Evolutionary conservation across 2,888 invertebrate species (phyloP), one percentile per base, ranked within the genome.

Genomic region (Zygaena filipendulae): DNA sequence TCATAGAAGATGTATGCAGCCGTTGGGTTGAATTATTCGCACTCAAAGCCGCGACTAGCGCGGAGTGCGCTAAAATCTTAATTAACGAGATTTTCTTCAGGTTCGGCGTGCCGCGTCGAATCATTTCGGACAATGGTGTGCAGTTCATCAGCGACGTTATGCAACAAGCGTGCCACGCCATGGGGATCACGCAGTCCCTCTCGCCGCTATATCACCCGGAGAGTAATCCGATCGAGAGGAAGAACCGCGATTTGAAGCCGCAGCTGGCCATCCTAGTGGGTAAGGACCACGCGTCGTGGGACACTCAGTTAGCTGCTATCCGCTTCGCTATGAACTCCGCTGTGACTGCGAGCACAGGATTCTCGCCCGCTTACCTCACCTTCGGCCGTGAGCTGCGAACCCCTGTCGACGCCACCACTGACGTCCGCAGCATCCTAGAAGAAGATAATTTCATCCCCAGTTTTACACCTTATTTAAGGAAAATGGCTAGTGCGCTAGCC

Each of bases 111-210:
- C 57, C 58, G 0, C 18, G 58, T 0, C 32, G 47, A n/a, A 26
- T 66, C 1, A 45, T 56, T 0, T 45, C 45, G 10, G 59, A 67
- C 30, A 64, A 62, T 28, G 62, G 8, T 0, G 54, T 5, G 18
- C 41, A 14, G 9, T 42, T 40, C 10, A 13, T 40, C 2, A 35
- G 30, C 50, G 38, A 29, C 3, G 25, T 38, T 1, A 40, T 40
- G 43, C 40, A 43, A 12, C 40, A 40, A 23, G 18, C 13, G 1
- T 37, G 36, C 14, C 30, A 32, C 19, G 13, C 13, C 3, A 13
- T 42, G 11, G 32, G 33, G 1, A 35, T 40, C 3, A 24, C 16
- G 1, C 42, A 43, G 7, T 13, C 30, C 6, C 22, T 41, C 3
- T 34, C 38, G 3, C 26, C 40, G 2, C 9, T 27, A 3, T 44